Evolutionary conservation across 2,797 vertebrate species (phyloP), one percentile per base, ranked within the genome.

Genomic region (Sparidentex hasta): DNA sequence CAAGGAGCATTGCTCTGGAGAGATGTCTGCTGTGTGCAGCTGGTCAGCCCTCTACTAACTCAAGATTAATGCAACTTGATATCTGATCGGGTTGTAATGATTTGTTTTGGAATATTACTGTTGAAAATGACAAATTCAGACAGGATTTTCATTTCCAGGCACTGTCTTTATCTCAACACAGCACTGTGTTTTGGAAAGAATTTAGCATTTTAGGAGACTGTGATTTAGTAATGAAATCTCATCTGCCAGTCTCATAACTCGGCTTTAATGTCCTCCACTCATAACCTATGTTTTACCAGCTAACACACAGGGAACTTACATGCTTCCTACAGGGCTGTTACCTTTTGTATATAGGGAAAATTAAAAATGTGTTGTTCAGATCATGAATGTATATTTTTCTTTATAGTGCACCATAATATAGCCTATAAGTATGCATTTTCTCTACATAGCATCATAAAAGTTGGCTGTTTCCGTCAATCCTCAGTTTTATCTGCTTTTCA

Each of bases 401-500:
- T 5, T 58, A 1, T 25, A 21, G 33, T 25, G 16, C 14, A 17
- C 52, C 7, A 65, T 8, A 29, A 2, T 29, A 20, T 18, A 33
- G 7, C 9, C 2, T 13, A 27, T 72, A 5, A 20, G 62, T 27
- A 44, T 55, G 7, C 8, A 0, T 46, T 67, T 57, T 25, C 41
- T 74, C 12, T 21, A 4, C 7, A 46, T 29, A 11, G 3, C 11
- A 74, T 54, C 52, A 47, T 2, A 52, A 67, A 61, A 48, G 76
- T 51, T 27, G 48, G 27, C 73, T 79, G 58, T 76, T 79, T 59
- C n/a, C 76, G 66, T 77, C 59, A 62, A 61, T 55, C 59, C 46
- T 52, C 8, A 20, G 46, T 81, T 87, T 85, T 82, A 90, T 87
- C 83, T 92, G 90, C 79, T 93, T 88, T 93, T 90, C 65, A 78